phyloP scores from a whole-genome alignment of 1,140 invertebrate species.

The Alviniconcha marisindica region DNA sequence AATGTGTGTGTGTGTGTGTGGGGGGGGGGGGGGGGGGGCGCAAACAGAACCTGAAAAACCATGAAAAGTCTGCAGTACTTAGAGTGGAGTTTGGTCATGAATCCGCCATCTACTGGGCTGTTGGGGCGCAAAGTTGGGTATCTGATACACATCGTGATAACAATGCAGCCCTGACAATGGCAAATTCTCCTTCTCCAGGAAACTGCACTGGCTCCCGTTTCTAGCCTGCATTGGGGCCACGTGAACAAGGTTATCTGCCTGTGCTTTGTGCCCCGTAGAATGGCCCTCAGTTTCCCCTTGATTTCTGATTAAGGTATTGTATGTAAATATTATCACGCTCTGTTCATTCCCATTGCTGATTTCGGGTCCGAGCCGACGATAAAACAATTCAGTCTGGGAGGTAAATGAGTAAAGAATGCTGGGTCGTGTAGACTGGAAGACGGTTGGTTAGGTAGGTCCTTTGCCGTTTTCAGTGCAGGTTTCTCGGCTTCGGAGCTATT shows the following conservation, averaged over 20 bases:
- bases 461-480: neutral
- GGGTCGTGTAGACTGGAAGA: neutral
- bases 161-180: neutral
- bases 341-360: neutral
- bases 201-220: conserved; percentile 21
- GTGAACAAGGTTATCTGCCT: neutral
- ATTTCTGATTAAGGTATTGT: neutral
- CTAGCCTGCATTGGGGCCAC: neutral
- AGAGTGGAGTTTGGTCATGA: too few relatives aligned
- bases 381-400: neutral
- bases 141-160: neutral
- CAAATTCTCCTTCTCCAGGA: neutral
- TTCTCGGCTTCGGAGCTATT: conserved; percentile 9
- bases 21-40: neutral
- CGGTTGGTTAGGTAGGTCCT: conserved; percentile 1
- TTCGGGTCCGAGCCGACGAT: neutral
- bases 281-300: neutral
- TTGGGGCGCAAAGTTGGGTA: neutral
- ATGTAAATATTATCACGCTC: conserved; percentile 4
- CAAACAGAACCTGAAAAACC: too few relatives aligned
- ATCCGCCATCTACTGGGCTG: neutral
- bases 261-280: neutral
- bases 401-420: conserved; percentile 1
- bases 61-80: too few relatives aligned
- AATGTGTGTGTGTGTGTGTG: too few relatives aligned